Evolutionary conservation across 2,888 invertebrate genomes (phyloP), one percentile per base, ranked within the genome.

Genomic region (Agrochola circellaris): DNA sequence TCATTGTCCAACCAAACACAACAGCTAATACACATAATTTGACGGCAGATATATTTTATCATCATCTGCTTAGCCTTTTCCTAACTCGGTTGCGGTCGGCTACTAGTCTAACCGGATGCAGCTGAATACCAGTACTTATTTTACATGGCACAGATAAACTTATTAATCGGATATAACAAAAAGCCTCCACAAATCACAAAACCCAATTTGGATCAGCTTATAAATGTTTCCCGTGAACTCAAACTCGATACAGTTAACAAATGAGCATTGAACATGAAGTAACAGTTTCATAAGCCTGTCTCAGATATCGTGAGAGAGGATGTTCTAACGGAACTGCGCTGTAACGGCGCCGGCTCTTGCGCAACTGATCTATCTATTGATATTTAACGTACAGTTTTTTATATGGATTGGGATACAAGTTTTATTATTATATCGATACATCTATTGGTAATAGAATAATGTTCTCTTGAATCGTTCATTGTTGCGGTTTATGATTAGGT

Each of bases 281-380:
- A 87, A 87, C 87, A 83, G 86, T 86, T 83, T 79, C 64, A 78
- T 68, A 81, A 84, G 71, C 51, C 30, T 23, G 69, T 83, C 85
- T 73, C 79, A 58, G 85, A 54, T 85, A 82, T 79, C 86, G 86
- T 87, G 86, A 76, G 88, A 88, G 81, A 88, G 88, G 88, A 87
- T 85, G 83, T 58, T 69, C 80, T 88, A 88, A 88, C 88, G 88
- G 88, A 85, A 88, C 82, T 66, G 70, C 65, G 58, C 30, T 56
- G 60, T 85, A 84, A 85, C 85, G 84, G 85, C 70, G 83, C 38
- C 56, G 38, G 54, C 65, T 74, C 77, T 87, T 83, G 86, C 83
- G 83, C 82, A 86, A 86, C 76, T 13, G 68, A 87, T 81, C 85
- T 75, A 58, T 81, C 85, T 67, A 67, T 86, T 77, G 83, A 71